phyloP scores from a whole-genome alignment of 2,113 vertebrate species.

The Pygathrix nemaeus region DNA sequence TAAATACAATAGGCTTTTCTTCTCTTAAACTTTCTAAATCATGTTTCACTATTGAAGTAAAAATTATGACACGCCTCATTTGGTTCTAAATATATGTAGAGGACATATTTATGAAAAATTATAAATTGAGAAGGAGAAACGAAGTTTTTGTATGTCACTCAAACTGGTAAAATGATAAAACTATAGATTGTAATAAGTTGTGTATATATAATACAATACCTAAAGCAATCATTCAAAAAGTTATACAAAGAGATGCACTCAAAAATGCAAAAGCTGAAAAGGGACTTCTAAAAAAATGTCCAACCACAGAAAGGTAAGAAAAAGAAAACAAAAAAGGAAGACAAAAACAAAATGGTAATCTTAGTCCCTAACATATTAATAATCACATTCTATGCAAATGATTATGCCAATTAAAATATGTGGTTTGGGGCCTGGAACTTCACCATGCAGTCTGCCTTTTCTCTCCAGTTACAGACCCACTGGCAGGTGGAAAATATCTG shows the following conservation, averaged over 20 bases:
- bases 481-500: background rate
- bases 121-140: background rate
- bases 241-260: background rate
- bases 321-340: background rate
- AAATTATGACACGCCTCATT: background rate
- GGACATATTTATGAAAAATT: background rate
- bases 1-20: background rate
- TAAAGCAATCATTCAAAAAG: background rate
- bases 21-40: background rate
- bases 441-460: background rate
- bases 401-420: background rate
- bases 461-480: background rate
- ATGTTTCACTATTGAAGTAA: background rate
- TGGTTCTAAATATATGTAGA: background rate
- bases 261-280: background rate
- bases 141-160: background rate
- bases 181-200: background rate
- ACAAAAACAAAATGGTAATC: background rate
- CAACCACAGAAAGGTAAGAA: background rate
- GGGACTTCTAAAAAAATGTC: background rate
- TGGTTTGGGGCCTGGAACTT: no score
- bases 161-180: background rate
- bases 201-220: background rate
- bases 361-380: background rate
- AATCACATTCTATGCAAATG: background rate